Percentiles rank a stretch among this genome's conserved stretches.
These are phyloP conservation scores for Julus scanicus DNA, from an alignment of 2,888 invertebrate genomes.

Conservation along the genomic window DNA sequence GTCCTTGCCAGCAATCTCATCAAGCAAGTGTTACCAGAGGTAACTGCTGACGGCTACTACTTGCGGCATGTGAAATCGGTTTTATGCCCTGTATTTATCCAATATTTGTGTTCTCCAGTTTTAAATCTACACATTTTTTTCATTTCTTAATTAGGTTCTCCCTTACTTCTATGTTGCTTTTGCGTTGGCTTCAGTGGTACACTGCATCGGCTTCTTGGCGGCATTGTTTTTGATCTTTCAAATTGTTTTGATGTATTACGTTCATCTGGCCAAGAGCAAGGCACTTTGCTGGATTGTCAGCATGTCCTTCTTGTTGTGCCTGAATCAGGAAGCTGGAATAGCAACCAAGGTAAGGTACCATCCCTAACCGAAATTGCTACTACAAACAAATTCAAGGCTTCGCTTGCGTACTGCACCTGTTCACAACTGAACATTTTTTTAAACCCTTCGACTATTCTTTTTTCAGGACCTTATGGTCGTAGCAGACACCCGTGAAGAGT, in stretches of 20 bases:
- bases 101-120: too few species aligned
- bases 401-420: too few species aligned
- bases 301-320: constrained; percentile 19
- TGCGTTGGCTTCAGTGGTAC: constrained; percentile 2
- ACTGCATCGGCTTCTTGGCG: constrained; percentile 22
- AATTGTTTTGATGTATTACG: constrained; percentile 46
- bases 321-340: constrained; percentile 18
- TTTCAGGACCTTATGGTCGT: constrained; percentile 56
- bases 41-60: too few species aligned
- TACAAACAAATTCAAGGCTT: too few species aligned
- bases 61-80: too few species aligned
- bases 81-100: too few species aligned
- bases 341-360: background rate
- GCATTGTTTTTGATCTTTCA: constrained; percentile 52
- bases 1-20: constrained; percentile 17
- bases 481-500: constrained; percentile 58
- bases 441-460: background rate
- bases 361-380: too few species aligned
- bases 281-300: constrained; percentile 53
- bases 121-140: too few species aligned
- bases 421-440: too few species aligned
- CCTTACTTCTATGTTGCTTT: background rate
- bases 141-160: constrained; percentile 47
- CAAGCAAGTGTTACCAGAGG: background rate
- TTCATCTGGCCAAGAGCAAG: constrained; percentile 47